Conservation (phyloP, 2,797 vertebrate species). For the Lagorchestes hirsutus region DNA sequence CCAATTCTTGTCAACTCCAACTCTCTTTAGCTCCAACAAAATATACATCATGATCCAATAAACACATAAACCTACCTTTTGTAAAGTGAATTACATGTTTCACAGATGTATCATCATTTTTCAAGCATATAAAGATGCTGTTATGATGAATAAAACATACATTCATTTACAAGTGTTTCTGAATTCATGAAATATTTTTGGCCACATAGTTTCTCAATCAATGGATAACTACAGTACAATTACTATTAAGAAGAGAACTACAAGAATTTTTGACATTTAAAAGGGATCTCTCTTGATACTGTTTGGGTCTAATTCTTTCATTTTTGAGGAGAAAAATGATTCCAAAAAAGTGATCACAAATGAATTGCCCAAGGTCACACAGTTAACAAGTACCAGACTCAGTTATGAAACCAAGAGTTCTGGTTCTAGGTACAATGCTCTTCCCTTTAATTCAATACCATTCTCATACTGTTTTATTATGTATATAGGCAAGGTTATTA, state of each 20-base stretch:
- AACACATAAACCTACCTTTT: neutral
- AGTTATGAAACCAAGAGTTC: neutral
- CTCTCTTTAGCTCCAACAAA: neutral
- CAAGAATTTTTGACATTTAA: neutral
- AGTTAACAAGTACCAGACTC: neutral
- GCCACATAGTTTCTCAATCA: neutral
- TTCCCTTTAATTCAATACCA: neutral
- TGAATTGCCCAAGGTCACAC: neutral
- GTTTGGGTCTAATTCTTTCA: neutral
- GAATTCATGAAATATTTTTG: neutral
- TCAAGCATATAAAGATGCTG: neutral
- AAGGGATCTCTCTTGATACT: neutral
- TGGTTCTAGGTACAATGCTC: neutral
- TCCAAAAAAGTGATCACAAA: neutral
- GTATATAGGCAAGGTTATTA: neutral
- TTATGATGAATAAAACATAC: neutral
- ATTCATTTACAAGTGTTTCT: neutral
- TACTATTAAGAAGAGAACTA: neutral
- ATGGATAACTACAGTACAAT: neutral
- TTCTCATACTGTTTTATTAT: neutral
- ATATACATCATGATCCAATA: neutral
- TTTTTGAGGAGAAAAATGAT: neutral
- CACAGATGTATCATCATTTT: neutral
- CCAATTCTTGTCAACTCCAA: neutral
- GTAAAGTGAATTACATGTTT: neutral